Evolutionary conservation across 1,140 invertebrate genomes (phyloP), one percentile per base, ranked within the genome.

Genomic region (Meloidogyne floridensis): DNA sequence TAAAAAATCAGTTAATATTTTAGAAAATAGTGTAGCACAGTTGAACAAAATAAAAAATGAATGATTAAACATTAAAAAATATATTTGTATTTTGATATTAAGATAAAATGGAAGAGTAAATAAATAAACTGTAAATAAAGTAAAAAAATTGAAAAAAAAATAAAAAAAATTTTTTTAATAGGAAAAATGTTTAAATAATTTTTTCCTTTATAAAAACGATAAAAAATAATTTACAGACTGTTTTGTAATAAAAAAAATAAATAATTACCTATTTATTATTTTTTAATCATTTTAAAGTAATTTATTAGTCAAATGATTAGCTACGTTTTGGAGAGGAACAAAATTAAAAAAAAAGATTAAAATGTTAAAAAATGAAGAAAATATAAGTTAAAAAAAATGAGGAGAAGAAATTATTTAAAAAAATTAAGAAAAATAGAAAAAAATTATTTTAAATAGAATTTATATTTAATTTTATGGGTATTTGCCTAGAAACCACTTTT

Each of bases 31-130:
- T 47, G 47, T 47, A 47, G 47, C 7, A 47, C 7, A 8, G 47
- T 47, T 2, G 11, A 72, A 53, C 15, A n/a, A 43, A 73, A 73
- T 73, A 5, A 73, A 73, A 13, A 73, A 18, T 73, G 4, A 43
- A 73, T 73, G 72, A 73, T 18, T 73, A 47, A 73, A 73, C 72
- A 73, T 73, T n/a, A 42, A 73, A 32, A 47, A 53, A 73, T 18
- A 7, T 32, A 32, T 32, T 32, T 32, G 32, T 32, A 32, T 7
- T 42, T 73, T 47, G 47, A 47, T 47, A 1, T 53, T 47, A 73
- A 73, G 51, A 53, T 53, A 73, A 73, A 5, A 15, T 15, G 13
- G 18, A 53, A 15, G 5, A 15, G 15, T 15, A 32, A 72, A 13
- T 72, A 15, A 15, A 73, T 43, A 73, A 73, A 47, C 1, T 47